These are phyloP conservation scores for Nesoenas mayeri DNA, from an alignment of 2,113 vertebrate species.

Conservation along the genomic window DNA sequence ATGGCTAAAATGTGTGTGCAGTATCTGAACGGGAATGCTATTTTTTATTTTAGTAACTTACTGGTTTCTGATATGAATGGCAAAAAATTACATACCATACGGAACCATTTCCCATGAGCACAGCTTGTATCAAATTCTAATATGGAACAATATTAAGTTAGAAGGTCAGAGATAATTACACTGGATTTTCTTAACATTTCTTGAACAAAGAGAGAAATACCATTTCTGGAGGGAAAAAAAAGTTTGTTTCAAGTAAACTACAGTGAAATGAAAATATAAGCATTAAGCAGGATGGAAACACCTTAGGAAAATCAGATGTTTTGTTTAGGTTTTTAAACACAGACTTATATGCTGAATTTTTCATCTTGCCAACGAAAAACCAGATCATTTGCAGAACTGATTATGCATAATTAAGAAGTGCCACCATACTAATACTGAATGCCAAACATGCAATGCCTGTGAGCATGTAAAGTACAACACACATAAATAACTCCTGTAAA, in stretches of 20 bases:
- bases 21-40: background rate
- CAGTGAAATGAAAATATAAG: background rate
- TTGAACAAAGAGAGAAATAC: background rate
- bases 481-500: background rate
- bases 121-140: background rate
- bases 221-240: accelerated
- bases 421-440: background rate
- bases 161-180: background rate
- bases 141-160: background rate
- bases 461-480: background rate
- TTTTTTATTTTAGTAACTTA: background rate
- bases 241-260: background rate
- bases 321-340: background rate
- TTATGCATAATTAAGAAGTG: background rate
- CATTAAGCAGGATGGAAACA: background rate
- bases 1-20: background rate
- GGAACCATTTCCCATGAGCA: background rate
- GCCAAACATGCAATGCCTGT: background rate
- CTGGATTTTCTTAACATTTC: background rate
- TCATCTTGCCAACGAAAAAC: background rate
- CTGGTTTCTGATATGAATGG: background rate
- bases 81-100: background rate
- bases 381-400: background rate
- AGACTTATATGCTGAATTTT: background rate
- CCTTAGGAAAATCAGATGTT: background rate